Percentiles rank a stretch among this genome's conserved stretches.
phyloP scores from a whole-genome alignment of 2,888 invertebrate genomes.

The Tupiocoris notatus region DNA sequence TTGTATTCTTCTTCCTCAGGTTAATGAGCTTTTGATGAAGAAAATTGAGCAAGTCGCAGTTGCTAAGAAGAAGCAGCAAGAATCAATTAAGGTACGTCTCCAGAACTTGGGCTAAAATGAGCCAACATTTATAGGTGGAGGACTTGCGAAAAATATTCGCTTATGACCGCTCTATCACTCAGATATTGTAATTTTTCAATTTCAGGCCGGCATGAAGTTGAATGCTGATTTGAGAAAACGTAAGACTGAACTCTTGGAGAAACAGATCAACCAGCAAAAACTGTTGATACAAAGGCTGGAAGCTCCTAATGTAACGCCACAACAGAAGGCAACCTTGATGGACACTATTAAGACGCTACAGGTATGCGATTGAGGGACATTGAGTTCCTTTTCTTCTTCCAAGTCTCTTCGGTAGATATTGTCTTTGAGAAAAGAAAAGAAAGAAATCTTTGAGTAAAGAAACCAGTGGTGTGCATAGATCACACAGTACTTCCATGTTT shows the following conservation, averaged over 20 bases:
- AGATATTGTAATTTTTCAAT: background rate
- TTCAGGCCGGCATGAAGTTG: slow-evolving; percentile 66
- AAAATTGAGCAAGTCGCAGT: slow-evolving; percentile 66
- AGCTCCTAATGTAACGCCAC: slow-evolving; percentile 67
- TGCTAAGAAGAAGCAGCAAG: slow-evolving; percentile 68
- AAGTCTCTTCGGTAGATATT: no score
- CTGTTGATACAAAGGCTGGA: slow-evolving; percentile 78
- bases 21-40: slow-evolving; percentile 52
- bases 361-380: no score
- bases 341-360: slow-evolving; percentile 80
- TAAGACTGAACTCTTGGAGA: slow-evolving; percentile 82
- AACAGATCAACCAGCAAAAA: slow-evolving; percentile 85
- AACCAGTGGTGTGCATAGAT: no score
- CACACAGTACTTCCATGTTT: no score
- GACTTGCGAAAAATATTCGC: no score
- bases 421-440: no score
- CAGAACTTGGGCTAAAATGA: no score
- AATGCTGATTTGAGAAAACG: slow-evolving; percentile 79
- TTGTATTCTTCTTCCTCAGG: background rate
- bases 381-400: no score
- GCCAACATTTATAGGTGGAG: no score
- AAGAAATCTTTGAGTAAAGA: no score
- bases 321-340: slow-evolving; percentile 72
- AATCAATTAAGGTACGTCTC: slow-evolving; percentile 56
- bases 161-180: background rate